Base-by-base conservation (phyloP, 2,888 invertebrate species). In the Tetragonula carbonaria region DNA sequence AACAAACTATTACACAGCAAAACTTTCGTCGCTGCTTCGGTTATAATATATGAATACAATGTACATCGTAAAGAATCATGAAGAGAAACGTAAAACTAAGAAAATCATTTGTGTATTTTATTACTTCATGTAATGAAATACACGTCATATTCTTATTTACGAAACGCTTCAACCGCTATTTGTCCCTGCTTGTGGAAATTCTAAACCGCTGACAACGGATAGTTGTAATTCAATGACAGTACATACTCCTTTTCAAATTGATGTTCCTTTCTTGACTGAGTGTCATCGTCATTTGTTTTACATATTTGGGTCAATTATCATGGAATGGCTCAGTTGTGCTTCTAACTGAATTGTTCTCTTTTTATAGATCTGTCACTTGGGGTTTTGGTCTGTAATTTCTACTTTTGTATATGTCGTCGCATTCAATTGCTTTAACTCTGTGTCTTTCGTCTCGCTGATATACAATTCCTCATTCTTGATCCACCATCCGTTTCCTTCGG, bases 391-490 rank as follows among this genome's bases (percentile, higher is more conserved):
- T 8, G 78, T 11, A 14, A 80, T 45, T 50, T 74, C 72, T 0
- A 70, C 3, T 11, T 66, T 66, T 28, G 28, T 0, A 28, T 0
- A 28, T 28, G 28, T 28, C 28, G 28, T 28, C 28, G 11, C 59
- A 11, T 14, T 77, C 8, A 86, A n/a, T 5, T 88, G 85, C 38
- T 92, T 93, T 5, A 95, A 94, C 94, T 97, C 97, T 11, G 95
- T 96, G 28, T 96, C 95, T 0, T 97, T 97, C 13, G 98, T 97
- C 93, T 96, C 97, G 18, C 97, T 96, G 80, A 99, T 95, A 88
- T 96, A 97, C 3, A 98, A 95, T 94, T 97, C 96, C 93, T 99
- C 99, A 93, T 98, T 99, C 85, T 96, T 96, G 92, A 99, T 98
- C 92, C 97, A 97, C 94, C 97, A 98, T 5, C 98, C 98, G n/a